Conservation (phyloP, 2,797 vertebrate genomes). For the Chromis chromis region DNA sequence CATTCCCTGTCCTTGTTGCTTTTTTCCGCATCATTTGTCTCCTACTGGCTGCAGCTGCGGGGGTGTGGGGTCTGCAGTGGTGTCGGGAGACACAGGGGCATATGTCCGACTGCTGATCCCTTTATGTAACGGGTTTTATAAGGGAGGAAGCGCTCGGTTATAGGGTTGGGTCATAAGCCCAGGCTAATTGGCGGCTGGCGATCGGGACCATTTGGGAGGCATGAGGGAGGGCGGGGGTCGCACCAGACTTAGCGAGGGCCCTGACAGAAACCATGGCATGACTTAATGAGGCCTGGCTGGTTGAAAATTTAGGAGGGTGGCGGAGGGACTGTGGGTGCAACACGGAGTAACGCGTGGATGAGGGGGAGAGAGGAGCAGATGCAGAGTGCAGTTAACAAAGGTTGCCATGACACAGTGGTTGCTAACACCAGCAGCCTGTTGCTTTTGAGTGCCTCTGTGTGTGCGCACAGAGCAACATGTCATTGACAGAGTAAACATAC, state of each 20-base stretch:
- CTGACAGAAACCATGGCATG: constrained; percentile 11
- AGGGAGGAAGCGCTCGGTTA: constrained; percentile 30
- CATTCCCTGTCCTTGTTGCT: neutral
- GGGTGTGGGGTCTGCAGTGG: constrained; percentile 34
- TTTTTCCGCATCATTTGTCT: constrained; percentile 32
- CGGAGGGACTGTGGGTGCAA: constrained; percentile 13
- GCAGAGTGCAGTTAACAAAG: constrained; percentile 53
- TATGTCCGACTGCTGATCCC: constrained; percentile 62
- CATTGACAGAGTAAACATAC: constrained; percentile 6
- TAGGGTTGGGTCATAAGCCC: constrained; percentile 54
- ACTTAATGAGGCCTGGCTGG: constrained; percentile 8
- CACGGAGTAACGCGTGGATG: neutral
- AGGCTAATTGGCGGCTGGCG: constrained; percentile 60
- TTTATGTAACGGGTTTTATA: constrained; percentile 61
- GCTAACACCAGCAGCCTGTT: constrained; percentile 57
- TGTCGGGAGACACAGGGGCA: constrained; percentile 50
- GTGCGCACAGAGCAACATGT: neutral
- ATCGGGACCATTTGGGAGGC: constrained; percentile 6
- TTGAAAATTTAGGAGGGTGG: constrained; percentile 6
- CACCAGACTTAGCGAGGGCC: neutral
- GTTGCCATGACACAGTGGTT: constrained; percentile 64
- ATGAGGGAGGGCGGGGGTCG: constrained; percentile 1
- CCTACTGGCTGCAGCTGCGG: neutral
- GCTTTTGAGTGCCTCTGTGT: constrained; percentile 18
- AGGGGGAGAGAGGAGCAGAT: constrained; percentile 33